Evolutionary conservation across 2,113 vertebrate genomes (phyloP).

Genomic region (Paralichthys olivaceus): DNA sequence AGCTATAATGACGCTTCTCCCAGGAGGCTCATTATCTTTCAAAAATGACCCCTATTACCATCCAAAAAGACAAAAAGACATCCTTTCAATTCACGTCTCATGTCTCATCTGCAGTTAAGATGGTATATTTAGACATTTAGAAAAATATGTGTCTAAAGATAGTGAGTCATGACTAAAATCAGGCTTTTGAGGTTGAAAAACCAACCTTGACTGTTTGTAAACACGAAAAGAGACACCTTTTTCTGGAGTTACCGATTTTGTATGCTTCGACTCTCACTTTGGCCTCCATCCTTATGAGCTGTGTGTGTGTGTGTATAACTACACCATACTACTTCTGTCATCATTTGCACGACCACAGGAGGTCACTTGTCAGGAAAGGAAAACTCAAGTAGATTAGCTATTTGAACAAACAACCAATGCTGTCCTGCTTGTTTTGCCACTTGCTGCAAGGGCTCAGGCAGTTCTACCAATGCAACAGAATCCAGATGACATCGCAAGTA

Average conservation of each 20-base stretch:
- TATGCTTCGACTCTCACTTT: background rate
- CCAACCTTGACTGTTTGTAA: background rate
- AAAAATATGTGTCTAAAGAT: background rate
- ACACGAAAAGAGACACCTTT: background rate
- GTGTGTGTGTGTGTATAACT: too few species aligned
- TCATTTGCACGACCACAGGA: background rate
- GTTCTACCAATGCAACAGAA: background rate
- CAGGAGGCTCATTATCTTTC: background rate
- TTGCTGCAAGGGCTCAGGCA: background rate
- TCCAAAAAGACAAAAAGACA: background rate
- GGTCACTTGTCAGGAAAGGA: background rate
- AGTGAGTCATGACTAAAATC: background rate
- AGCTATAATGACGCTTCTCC: background rate
- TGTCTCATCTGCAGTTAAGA: background rate
- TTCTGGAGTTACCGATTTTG: background rate
- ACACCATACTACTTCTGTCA: background rate
- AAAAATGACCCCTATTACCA: background rate
- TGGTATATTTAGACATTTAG: background rate
- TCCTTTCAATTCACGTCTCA: too few species aligned
- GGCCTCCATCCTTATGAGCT: background rate
- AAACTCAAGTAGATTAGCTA: background rate
- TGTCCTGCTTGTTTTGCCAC: constrained; percentile 1
- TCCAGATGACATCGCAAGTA: background rate
- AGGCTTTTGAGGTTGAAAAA: background rate
- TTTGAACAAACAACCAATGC: background rate